Conservation (phyloP, 2,888 invertebrate genomes). For the Lomographa bimaculata region DNA sequence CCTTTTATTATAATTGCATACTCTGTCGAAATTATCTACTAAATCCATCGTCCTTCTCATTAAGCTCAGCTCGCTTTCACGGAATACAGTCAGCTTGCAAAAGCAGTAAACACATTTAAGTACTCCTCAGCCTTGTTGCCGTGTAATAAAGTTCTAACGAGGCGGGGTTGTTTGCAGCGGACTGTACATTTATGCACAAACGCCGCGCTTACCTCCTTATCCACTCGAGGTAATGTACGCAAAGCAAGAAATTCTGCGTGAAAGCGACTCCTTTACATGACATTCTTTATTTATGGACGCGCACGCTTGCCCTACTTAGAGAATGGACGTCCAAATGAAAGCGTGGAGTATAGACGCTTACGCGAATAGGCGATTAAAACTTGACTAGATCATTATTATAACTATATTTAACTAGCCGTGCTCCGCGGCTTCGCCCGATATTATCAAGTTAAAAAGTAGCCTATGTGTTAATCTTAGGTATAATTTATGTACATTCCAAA, state of each 20-base stretch:
- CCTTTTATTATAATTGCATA: conserved; percentile 27
- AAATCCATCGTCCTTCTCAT: conserved; percentile 23
- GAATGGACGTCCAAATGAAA: conserved; percentile 58
- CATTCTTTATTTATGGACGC: conserved; percentile 61
- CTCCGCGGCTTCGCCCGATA: too few species aligned
- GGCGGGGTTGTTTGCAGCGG: conserved; percentile 21
- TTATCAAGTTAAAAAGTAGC: too few species aligned
- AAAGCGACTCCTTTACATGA: conserved; percentile 52
- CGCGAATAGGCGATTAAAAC: conserved; percentile 24
- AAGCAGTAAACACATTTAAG: conserved; percentile 30
- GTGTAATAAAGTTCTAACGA: conserved; percentile 33
- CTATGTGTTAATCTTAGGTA: too few species aligned
- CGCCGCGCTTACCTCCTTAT: conserved; percentile 25
- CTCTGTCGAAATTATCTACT: conserved; percentile 23
- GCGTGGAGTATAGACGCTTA: conserved; percentile 36
- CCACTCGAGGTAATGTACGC: conserved; percentile 43
- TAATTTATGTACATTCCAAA: too few species aligned
- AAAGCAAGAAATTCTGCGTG: conserved; percentile 49
- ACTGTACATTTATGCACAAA: conserved; percentile 29
- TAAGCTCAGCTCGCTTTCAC: conserved; percentile 22
- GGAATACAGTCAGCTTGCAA: conserved; percentile 26
- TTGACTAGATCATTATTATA: too few species aligned
- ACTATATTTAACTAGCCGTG: too few species aligned
- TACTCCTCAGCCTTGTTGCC: conserved; percentile 28
- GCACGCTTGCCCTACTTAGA: conserved; percentile 59